phyloP scores from a whole-genome alignment of 2,113 vertebrate species.

The Sturnus vulgaris region DNA sequence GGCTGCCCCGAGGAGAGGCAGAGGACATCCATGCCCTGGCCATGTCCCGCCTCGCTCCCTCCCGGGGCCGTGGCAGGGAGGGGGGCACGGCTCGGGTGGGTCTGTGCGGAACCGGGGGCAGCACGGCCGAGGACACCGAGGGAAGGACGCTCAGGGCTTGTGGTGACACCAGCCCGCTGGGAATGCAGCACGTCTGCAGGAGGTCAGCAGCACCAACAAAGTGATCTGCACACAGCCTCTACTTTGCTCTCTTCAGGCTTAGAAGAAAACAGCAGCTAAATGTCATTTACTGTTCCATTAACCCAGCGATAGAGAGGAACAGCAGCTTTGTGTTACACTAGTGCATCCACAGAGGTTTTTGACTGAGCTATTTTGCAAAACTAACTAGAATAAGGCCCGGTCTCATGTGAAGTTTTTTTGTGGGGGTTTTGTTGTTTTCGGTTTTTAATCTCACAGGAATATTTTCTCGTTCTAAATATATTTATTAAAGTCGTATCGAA shows the following conservation, averaged over 20 bases:
- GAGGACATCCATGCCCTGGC: too few relatives aligned
- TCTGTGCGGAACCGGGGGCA: not conserved
- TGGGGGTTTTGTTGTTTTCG: not conserved
- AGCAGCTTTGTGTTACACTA: not conserved
- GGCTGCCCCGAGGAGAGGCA: not conserved
- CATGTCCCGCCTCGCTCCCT: not conserved
- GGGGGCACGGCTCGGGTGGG: accelerated
- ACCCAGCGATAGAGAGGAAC: not conserved
- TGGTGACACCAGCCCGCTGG: not conserved
- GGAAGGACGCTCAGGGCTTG: not conserved
- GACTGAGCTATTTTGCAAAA: not conserved
- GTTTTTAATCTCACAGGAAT: not conserved
- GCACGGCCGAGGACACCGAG: too few relatives aligned
- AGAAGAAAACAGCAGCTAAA: not conserved
- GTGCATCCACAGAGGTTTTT: not conserved
- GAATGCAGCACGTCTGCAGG: not conserved
- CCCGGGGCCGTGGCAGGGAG: not conserved
- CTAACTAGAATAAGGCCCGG: not conserved
- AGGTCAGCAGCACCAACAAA: not conserved
- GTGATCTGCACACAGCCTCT: not conserved
- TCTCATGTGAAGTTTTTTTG: not conserved
- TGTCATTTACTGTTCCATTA: not conserved
- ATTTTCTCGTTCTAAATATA: not conserved
- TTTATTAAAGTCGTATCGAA: not conserved
- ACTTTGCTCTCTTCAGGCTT: not conserved